These are phyloP conservation scores for Psilopsiagon aurifrons DNA, from an alignment of 2,113 vertebrate species.

Conservation along the genomic window DNA sequence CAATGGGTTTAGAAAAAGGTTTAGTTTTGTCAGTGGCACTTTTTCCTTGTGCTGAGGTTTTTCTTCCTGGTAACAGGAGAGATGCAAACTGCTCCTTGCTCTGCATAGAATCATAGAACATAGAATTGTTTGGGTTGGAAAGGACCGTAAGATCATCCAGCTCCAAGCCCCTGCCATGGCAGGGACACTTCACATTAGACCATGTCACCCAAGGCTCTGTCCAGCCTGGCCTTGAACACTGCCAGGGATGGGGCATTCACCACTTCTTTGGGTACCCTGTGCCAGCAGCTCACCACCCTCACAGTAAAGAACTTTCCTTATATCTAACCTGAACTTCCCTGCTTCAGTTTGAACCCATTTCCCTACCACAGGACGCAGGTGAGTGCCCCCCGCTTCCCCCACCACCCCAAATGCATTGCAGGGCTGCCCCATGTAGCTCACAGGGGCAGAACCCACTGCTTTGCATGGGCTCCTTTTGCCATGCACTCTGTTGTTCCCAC, in stretches of 20 bases:
- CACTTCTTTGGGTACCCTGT: background rate
- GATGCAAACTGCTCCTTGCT: background rate
- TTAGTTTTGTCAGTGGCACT: background rate
- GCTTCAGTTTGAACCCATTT: background rate
- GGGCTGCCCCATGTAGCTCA: background rate
- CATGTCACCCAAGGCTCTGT: background rate
- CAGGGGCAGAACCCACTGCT: background rate
- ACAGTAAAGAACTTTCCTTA: background rate
- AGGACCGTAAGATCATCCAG: background rate
- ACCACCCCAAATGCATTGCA: background rate
- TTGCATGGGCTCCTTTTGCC: background rate
- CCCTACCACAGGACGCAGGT: background rate
- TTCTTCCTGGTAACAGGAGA: background rate
- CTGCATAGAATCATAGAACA: background rate
- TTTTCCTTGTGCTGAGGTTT: background rate
- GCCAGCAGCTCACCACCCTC: background rate
- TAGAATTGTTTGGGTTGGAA: background rate
- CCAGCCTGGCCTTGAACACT: background rate
- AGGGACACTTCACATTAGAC: background rate
- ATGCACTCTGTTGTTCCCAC: accelerated
- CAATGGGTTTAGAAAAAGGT: background rate
- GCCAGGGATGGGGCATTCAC: background rate
- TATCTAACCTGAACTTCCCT: background rate
- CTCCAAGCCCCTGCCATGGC: background rate
- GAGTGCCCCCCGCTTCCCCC: background rate